Percentiles rank a stretch among this genome's conserved stretches.
phyloP scores from a whole-genome alignment of 2,888 invertebrate species.

The Mesodorylaimus sp. region DNA sequence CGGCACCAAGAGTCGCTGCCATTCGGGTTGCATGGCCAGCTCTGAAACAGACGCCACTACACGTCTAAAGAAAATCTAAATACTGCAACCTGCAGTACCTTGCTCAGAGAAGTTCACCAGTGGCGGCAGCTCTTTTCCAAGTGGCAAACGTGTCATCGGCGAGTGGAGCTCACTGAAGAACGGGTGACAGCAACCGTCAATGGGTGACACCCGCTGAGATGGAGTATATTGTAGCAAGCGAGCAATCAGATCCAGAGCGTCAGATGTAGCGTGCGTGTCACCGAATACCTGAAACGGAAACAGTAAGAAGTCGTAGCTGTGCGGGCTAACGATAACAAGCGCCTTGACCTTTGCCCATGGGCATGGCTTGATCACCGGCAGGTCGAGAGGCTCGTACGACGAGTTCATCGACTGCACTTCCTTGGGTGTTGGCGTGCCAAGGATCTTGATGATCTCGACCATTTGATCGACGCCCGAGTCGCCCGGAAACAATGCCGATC shows the following conservation, averaged over 20 bases:
- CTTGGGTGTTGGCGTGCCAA: conserved; percentile 5
- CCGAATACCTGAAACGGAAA: background rate
- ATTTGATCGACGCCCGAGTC: conserved; percentile 7
- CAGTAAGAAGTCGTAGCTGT: no score
- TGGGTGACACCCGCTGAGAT: background rate
- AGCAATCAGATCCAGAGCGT: background rate
- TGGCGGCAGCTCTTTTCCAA: background rate
- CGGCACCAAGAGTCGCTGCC: no score
- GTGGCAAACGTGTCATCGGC: background rate
- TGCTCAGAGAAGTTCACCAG: conserved; percentile 1
- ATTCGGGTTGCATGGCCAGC: background rate
- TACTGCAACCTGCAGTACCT: conserved; percentile 39
- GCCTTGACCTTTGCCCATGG: no score
- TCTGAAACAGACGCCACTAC: background rate
- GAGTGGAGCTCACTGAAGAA: conserved; percentile 1
- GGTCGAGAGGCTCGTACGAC: background rate
- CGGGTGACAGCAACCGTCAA: background rate
- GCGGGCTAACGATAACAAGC: no score
- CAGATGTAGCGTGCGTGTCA: background rate
- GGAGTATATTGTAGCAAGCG: background rate
- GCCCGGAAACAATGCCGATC: conserved; percentile 1
- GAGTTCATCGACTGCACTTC: conserved; percentile 6
- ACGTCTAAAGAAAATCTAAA: no score
- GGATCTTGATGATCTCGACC: conserved; percentile 5
- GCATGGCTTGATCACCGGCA: no score